phyloP scores from a whole-genome alignment of 2,888 invertebrate genomes.

The Hylaea fasciaria region DNA sequence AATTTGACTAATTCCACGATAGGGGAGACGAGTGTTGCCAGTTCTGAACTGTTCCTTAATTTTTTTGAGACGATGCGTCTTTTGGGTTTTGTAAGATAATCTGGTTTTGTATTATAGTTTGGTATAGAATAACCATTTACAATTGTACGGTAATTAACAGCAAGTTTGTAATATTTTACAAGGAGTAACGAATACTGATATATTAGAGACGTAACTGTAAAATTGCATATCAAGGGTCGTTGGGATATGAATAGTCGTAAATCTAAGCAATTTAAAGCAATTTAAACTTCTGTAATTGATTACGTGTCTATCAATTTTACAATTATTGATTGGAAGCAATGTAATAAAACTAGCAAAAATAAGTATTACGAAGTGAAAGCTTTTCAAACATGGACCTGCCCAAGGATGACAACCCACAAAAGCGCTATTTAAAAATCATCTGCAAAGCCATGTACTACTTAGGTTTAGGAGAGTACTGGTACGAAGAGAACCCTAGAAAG shows the following conservation, averaged over 20 bases:
- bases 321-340: neutral
- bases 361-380: neutral
- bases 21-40: slow-evolving; percentile 16
- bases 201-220: too few relatives aligned
- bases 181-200: too few relatives aligned
- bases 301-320: neutral
- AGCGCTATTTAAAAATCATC: slow-evolving; percentile 54
- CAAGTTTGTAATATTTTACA: too few relatives aligned
- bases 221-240: too few relatives aligned
- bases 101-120: too few relatives aligned
- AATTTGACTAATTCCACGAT: slow-evolving; percentile 40
- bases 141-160: too few relatives aligned
- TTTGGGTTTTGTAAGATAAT: neutral
- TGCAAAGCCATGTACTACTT: slow-evolving; percentile 53
- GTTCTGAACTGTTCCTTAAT: slow-evolving; percentile 1
- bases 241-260: too few relatives aligned
- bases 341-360: neutral
- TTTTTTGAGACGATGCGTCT: neutral
- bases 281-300: too few relatives aligned
- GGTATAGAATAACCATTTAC: too few relatives aligned
- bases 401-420: slow-evolving; percentile 50
- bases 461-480: slow-evolving; percentile 62
- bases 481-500: slow-evolving; percentile 42
- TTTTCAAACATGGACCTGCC: slow-evolving; percentile 13
- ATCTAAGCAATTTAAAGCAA: too few relatives aligned